Conservation (phyloP, 1,140 invertebrate genomes). For the Drosophila trapezifrons region DNA sequence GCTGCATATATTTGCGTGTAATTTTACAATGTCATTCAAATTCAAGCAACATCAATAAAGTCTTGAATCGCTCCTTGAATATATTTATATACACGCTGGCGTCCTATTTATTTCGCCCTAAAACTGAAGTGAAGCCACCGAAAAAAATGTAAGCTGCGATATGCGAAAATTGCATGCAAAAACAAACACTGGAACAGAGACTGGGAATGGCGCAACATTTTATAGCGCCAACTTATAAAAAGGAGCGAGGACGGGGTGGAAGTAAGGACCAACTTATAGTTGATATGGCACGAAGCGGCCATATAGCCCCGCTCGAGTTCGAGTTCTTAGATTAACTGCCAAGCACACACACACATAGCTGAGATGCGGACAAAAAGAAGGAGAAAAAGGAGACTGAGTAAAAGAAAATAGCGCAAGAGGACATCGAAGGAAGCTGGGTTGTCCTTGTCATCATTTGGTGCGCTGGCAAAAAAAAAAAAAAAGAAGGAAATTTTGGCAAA, state of each 20-base stretch:
- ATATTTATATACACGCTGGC: slow-evolving; percentile 43
- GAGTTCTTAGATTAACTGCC: slow-evolving; percentile 74
- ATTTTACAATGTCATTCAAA: slow-evolving; percentile 80
- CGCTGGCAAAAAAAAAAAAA: slow-evolving; percentile 31
- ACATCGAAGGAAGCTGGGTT: slow-evolving; percentile 65
- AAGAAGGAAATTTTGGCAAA: slow-evolving; percentile 54
- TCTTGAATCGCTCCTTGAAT: slow-evolving; percentile 66
- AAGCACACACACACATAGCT: slow-evolving; percentile 19
- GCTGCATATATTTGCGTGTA: slow-evolving; percentile 73
- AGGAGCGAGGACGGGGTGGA: slow-evolving; percentile 2
- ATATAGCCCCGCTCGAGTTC: slow-evolving; percentile 45
- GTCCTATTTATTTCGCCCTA: slow-evolving; percentile 36
- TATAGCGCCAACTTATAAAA: slow-evolving; percentile 63
- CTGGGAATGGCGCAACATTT: slow-evolving; percentile 49
- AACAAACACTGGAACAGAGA: slow-evolving; percentile 60
- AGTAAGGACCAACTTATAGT: slow-evolving; percentile 52
- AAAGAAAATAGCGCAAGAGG: slow-evolving; percentile 63
- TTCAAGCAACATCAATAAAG: slow-evolving; percentile 78
- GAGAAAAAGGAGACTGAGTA: background rate
- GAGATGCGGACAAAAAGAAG: background rate
- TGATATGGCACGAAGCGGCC: slow-evolving; percentile 66
- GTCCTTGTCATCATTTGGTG: slow-evolving; percentile 52
- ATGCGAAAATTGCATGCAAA: slow-evolving; percentile 69
- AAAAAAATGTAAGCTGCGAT: slow-evolving; percentile 6
- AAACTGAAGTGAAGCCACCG: slow-evolving; percentile 21